Conservation (phyloP, 2,797 vertebrate species). For the Halcyon smyrnensis region DNA sequence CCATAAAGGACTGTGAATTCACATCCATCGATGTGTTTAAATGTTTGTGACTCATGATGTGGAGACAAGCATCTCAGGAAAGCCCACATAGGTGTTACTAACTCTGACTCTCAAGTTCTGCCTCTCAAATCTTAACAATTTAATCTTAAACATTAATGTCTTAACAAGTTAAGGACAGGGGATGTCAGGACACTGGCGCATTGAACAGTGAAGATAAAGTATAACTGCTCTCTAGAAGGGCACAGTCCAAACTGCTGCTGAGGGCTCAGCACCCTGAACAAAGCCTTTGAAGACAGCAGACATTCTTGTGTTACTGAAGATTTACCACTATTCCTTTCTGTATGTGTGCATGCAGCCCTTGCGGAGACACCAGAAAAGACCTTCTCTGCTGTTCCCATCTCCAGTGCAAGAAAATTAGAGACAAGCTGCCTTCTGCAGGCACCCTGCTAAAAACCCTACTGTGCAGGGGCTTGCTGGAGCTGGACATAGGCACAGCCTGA, state of each 20-base stretch:
- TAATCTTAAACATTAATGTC: no score
- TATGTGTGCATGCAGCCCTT: background rate
- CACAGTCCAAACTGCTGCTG: background rate
- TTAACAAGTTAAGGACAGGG: background rate
- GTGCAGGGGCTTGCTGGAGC: background rate
- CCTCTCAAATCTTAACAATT: background rate
- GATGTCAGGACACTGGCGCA: background rate
- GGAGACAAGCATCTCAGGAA: background rate
- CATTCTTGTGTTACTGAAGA: background rate
- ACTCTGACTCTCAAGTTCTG: background rate
- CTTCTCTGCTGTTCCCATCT: background rate
- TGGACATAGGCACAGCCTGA: background rate
- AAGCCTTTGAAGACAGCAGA: background rate
- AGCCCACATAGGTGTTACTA: background rate
- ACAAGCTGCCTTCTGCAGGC: background rate
- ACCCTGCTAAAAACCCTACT: background rate
- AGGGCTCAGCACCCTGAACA: background rate
- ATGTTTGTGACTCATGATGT: background rate
- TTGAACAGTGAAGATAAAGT: background rate
- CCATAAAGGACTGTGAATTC: background rate
- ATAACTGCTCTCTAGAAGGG: background rate
- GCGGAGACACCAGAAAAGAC: background rate
- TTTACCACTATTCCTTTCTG: background rate
- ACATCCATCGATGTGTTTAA: background rate
- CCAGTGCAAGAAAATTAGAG: background rate